Base-by-base conservation (phyloP, 2,888 invertebrate species). In the Lasioglossum morio region DNA sequence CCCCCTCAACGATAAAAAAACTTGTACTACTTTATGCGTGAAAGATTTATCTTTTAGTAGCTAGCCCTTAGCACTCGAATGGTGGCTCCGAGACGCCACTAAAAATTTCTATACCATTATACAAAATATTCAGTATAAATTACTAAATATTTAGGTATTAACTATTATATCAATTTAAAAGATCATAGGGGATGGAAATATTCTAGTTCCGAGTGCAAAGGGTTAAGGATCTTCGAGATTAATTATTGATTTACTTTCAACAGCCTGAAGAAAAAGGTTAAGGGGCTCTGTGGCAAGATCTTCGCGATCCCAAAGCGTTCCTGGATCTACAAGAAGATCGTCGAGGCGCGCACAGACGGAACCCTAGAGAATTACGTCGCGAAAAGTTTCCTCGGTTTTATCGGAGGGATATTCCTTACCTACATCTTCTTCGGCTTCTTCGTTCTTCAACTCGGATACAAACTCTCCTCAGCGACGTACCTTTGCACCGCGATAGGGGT, bases 341-440 rank as follows among this genome's bases (percentile, higher is more conserved):
- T 94, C 77, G 92, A 96, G 92, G 14, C 96, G 91, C 91, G 95
- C 93, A 92, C 96, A 93, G 94, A 96, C 92, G 95, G 97, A 92
- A 95, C 97, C 91, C 95, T 96, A 79, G 96, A 96, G 88, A 97
- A 97, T 94, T 97, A 96, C 87, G 94, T 97, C 4, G 79, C 96
- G 30, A 97, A 97, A 92, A 97, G 97, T 92, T 87, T 97, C 0
- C 90, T 97, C 23, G 97, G 97, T 1, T 97, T 97, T 89, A 86
- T 97, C 1, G 96, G 96, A 34, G 97, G 97, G 0, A 96, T 97
- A 72, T 87, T 97, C 19, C 93, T 97, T 72, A 97, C 97, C 0
- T 97, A 97, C 91, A 94, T 97, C 63, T 96, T 97, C 91, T 97
- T 97, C 92, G 95, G 97, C 93, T 97, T 97, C 92, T 96, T 97